Evolutionary conservation across 2,888 invertebrate species (phyloP), one percentile per base, ranked within the genome.

Genomic region (Ischnus inquisitorius): DNA sequence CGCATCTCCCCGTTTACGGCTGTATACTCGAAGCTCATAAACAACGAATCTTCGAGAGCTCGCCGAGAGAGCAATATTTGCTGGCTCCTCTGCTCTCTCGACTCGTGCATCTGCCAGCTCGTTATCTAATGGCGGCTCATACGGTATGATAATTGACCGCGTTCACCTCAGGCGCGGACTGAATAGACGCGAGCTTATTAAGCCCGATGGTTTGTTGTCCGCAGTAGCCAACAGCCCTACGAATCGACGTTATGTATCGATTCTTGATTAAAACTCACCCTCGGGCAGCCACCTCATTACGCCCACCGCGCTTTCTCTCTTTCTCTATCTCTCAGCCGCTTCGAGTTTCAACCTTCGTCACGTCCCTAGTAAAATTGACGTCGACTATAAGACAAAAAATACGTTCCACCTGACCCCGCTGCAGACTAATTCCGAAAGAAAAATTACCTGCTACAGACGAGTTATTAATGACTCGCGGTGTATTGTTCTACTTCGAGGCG

Each of bases 101-200:
- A 79, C 75, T 82, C 84, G 88, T 87, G 89, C 93, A 92, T 92
- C 92, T 92, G 91, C 91, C 89, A 84, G 87, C 91, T 92, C 91
- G 93, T 92, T 93, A 92, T 93, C 93, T 93, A 93, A 93, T 93
- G 91, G 90, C 89, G 89, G 89, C 89, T 91, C 91, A 90, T 92
- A 89, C 88, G 85, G 88, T 72, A 86, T 88, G 91, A 92, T 93
- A 93, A 93, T 93, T 93, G 93, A 92, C 88, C 91, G 88, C 72
- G 87, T 85, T 86, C 88, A 90, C 90, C 91, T 76, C 87, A 87
- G 90, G 90, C 91, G 87, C 86, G 87, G 86, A 82, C 78, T 87
- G 88, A 90, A 90, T 90, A 90, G 91, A 91, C 89, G 89, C 88
- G 88, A 83, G 88, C 91, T 92, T 92, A 92, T 92, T 92, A 91